Evolutionary conservation across 1,140 invertebrate genomes (phyloP).

Genomic region (Drosophila nigromelanica): DNA sequence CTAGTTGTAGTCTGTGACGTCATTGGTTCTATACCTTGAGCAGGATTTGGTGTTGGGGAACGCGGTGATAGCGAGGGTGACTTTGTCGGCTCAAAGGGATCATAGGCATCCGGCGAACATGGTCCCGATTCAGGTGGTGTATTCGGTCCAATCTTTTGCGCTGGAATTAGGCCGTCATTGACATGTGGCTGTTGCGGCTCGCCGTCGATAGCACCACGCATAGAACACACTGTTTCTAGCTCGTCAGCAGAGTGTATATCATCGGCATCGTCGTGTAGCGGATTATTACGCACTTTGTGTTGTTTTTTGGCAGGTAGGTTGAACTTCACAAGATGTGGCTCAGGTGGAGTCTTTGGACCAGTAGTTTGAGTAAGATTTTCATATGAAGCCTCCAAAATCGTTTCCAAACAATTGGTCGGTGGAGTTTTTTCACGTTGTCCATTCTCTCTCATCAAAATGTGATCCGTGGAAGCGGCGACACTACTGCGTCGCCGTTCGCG

Average conservation of each 20-base stretch:
- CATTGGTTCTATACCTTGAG: conserved; percentile 46
- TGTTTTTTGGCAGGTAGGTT: conserved; percentile 86
- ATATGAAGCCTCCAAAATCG: conserved; percentile 77
- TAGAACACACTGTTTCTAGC: conserved; percentile 53
- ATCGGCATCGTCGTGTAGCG: conserved; percentile 85
- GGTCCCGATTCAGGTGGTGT: conserved; percentile 83
- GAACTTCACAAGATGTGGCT: conserved; percentile 88
- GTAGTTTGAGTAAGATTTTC: conserved; percentile 66
- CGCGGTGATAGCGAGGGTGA: conserved; percentile 87
- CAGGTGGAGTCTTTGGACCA: conserved; percentile 90
- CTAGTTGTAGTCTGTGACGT: conserved; percentile 13
- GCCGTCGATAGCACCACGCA: conserved; percentile 14
- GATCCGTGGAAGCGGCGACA: conserved; percentile 34
- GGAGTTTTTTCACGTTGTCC: conserved; percentile 73
- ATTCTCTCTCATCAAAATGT: conserved; percentile 54
- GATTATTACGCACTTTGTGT: conserved; percentile 87
- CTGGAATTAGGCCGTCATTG: conserved; percentile 23
- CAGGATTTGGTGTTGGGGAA: conserved; percentile 72
- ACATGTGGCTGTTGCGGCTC: conserved; percentile 44
- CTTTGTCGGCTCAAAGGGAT: conserved; percentile 94
- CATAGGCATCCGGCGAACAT: conserved; percentile 88
- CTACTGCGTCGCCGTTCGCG: conserved; percentile 39
- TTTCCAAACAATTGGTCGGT: conserved; percentile 55
- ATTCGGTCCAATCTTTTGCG: conserved; percentile 83
- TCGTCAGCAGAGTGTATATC: conserved; percentile 78